A percentile compares a stretch with the other conserved stretches of the same genome.
Evolutionary conservation across 2,888 invertebrate species (phyloP).

Genomic region (Ptilodon capucinus): DNA sequence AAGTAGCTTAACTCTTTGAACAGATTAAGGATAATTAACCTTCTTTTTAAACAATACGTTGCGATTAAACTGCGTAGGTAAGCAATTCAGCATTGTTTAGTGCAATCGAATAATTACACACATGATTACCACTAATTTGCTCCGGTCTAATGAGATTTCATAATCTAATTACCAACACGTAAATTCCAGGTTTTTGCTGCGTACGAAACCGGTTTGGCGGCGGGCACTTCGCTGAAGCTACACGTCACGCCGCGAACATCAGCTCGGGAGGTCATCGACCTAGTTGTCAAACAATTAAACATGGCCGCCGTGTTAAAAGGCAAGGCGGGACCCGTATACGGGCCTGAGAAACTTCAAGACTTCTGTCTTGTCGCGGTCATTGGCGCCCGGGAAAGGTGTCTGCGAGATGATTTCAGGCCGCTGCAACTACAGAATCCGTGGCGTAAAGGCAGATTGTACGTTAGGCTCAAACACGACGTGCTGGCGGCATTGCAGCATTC

Average conservation of each 20-base stretch:
- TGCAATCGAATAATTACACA: background rate
- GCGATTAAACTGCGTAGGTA: background rate
- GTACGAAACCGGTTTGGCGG: slow-evolving; percentile 96
- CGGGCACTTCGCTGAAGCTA: slow-evolving; percentile 95
- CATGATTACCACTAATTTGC: background rate
- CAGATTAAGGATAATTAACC: too few species aligned
- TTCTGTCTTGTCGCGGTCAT: slow-evolving; percentile 98
- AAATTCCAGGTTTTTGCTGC: slow-evolving; percentile 94
- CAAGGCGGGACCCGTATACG: slow-evolving; percentile 92
- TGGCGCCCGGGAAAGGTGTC: slow-evolving; percentile 95
- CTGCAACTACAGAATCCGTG: slow-evolving; percentile 97
- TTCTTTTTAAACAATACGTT: too few species aligned
- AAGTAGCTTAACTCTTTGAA: too few species aligned
- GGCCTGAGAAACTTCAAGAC: slow-evolving; percentile 91
- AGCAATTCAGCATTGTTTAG: background rate
- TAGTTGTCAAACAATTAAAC: slow-evolving; percentile 97
- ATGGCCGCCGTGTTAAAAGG: slow-evolving; percentile 94
- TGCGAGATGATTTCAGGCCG: slow-evolving; percentile 97
- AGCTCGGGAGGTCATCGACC: slow-evolving; percentile 96
- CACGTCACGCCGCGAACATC: slow-evolving; percentile 97
- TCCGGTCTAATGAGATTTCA: background rate
- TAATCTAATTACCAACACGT: background rate
- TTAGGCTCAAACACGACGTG: slow-evolving; percentile 94
- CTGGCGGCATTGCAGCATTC: slow-evolving; percentile 94
- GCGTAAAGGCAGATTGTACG: slow-evolving; percentile 96